Base-by-base conservation (phyloP, 2,888 invertebrate species). In the Drosophila pegasa region DNA sequence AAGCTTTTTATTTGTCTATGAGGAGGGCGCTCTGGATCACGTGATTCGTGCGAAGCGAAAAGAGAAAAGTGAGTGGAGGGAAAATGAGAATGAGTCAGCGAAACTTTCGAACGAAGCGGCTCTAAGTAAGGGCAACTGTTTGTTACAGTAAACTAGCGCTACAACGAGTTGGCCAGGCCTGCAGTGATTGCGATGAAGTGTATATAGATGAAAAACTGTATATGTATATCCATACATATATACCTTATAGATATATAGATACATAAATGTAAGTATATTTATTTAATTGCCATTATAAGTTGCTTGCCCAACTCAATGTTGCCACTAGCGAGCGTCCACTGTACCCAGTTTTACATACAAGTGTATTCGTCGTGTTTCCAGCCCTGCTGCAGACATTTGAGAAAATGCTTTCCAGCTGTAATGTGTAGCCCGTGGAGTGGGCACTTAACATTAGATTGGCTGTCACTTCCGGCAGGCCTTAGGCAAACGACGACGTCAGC, bases 401-500 rank as follows among this genome's bases (percentile, higher is more conserved):
- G 83, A 86, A 86, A 85, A 85, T 80, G 83, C 71, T 86, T 79
- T 84, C 70, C 75, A 80, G 72, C 75, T 80, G 76, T 74, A 69
- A 75, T 65, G 64, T 68, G 75, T 54, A 63, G 78, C 67, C 57
- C 65, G 62, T 84, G 80, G 78, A 84, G 87, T 84, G 84, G 78
- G 82, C 85, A 85, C 87, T 85, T 85, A 80, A 80, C 82, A 64
- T 85, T 85, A 85, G 85, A 85, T 85, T 85, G 85, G 75, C 80
- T 76, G 86, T 73, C 78, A 85, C 87, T 87, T 85, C 85, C 85
- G 85, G 85, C 84, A 72, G 55, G 71, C 80, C 76, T 68, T 73
- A 78, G 78, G 73, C 77, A 66, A 82, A 75, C 74, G 70, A 69
- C 68, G 64, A 41, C 40, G 71, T 41, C 50, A 12, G 29, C 48